Conservation (phyloP, 2,888 invertebrate species). For the Nemoura dubitans region DNA sequence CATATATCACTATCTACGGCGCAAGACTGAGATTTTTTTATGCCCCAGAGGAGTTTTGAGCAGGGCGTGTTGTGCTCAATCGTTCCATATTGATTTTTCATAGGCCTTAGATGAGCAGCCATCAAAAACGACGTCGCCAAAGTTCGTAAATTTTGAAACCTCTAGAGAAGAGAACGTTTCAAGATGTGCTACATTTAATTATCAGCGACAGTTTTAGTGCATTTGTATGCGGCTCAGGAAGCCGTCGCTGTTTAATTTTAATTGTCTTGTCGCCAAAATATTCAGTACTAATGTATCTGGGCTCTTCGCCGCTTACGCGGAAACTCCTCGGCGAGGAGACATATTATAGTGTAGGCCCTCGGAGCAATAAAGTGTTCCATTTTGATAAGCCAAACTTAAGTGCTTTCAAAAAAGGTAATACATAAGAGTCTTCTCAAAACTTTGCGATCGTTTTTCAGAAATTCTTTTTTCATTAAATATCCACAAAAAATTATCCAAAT, state of each 20-base stretch:
- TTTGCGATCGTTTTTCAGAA: neutral
- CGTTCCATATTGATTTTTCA: constrained; percentile 7
- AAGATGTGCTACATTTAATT: neutral
- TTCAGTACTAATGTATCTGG: neutral
- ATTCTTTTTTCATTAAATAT: neutral
- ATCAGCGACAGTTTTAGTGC: neutral
- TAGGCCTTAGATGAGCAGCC: neutral
- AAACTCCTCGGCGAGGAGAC: neutral
- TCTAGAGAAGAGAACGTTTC: neutral
- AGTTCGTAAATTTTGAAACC: neutral
- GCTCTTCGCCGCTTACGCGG: neutral
- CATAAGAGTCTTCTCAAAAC: neutral
- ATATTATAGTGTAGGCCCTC: neutral
- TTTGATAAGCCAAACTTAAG: neutral
- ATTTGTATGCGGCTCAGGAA: neutral
- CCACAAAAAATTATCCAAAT: neutral
- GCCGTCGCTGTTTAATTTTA: neutral
- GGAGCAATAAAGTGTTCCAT: neutral
- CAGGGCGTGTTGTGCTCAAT: neutral
- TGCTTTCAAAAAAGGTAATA: neutral
- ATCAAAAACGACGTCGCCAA: neutral
- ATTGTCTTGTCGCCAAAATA: neutral
- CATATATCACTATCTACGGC: neutral
- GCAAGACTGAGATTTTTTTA: neutral
- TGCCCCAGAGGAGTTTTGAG: neutral